Base-by-base conservation (phyloP, 2,113 vertebrate genomes). In the Solenodon paradoxus region DNA sequence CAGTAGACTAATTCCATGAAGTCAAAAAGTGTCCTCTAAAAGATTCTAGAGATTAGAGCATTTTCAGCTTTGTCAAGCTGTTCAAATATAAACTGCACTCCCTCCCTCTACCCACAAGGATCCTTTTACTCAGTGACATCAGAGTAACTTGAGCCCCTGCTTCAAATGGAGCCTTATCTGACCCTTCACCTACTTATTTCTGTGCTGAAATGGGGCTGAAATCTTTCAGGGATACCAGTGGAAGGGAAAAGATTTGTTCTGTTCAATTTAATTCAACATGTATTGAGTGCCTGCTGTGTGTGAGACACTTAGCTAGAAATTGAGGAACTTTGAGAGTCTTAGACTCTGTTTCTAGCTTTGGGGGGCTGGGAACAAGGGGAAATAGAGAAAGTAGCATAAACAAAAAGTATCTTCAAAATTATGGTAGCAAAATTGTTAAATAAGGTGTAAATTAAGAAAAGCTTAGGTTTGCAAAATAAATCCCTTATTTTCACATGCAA, bases 141-240 rank as follows among this genome's bases (percentile, higher is more conserved):
- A 17, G 38, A 79, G 82, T 93, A 97, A 96, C 63, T 61, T 45
- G 95, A 91, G 95, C 68, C 40, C 20, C 45, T 30, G 22, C 42
- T 61, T 53, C 82, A 83, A 97, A 68, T 1, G 8, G 69, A 95
- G 86, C 88, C 91, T 68, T 92, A 92, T 22, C 12, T 96, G 90
- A 98, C 95, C 91, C 97, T 98, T 98, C 53, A 66, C 97, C 96
- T 97, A 96, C 85, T 98, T 98, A 82, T 75, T 71, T 96, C 92
- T 91, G 32, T 47, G 47, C 57, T 90, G 57, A 92, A 94, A 74
- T 11, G 2, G 22, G 47, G 22, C 74, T 88, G 38, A 72, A 71
- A 61, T 86, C 61, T 89, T 3, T 61, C 17, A 84, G 11, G 84
- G 72, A 51, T 57, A 32, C 38, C 17, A 15, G 88, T 47, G 68